Percentiles rank a stretch among this genome's conserved stretches.
Evolutionary conservation across 2,797 vertebrate genomes (phyloP).

Genomic region (Oreonectes daqikongensis): DNA sequence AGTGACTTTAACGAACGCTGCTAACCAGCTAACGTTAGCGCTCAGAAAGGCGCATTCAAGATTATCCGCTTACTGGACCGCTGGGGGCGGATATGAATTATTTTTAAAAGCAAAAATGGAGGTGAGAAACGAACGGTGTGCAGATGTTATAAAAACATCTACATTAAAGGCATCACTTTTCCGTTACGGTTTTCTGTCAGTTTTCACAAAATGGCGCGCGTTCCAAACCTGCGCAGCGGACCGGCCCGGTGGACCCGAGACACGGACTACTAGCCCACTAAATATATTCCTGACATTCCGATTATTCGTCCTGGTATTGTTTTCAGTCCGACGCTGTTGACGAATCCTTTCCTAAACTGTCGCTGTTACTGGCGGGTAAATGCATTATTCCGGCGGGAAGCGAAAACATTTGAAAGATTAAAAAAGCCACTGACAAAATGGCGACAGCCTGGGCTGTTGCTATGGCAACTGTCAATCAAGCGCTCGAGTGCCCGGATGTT

Average conservation of each 20-base stretch:
- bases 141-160: neutral
- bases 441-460: constrained; percentile 83
- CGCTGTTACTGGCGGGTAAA: constrained; percentile 73
- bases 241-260: constrained; percentile 86
- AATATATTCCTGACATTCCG: constrained; percentile 68
- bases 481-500: constrained; percentile 76
- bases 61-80: constrained; percentile 43
- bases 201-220: constrained; percentile 99
- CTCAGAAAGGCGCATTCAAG: constrained; percentile 68
- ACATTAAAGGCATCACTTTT: constrained; percentile 49
- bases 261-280: constrained; percentile 76
- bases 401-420: constrained; percentile 81
- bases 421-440: constrained; percentile 84
- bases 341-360: constrained; percentile 71
- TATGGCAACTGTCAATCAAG: constrained; percentile 86
- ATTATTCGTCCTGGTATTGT: constrained; percentile 66
- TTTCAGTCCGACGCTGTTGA: constrained; percentile 70
- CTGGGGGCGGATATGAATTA: neutral
- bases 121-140: neutral
- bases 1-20: constrained; percentile 46
- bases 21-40: constrained; percentile 67
- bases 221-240: constrained; percentile 96
- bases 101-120: neutral
- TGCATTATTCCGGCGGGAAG: constrained; percentile 84
- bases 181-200: constrained; percentile 81